Base-by-base conservation (phyloP, 2,888 invertebrate species). In the Caradrina clavipalpis region DNA sequence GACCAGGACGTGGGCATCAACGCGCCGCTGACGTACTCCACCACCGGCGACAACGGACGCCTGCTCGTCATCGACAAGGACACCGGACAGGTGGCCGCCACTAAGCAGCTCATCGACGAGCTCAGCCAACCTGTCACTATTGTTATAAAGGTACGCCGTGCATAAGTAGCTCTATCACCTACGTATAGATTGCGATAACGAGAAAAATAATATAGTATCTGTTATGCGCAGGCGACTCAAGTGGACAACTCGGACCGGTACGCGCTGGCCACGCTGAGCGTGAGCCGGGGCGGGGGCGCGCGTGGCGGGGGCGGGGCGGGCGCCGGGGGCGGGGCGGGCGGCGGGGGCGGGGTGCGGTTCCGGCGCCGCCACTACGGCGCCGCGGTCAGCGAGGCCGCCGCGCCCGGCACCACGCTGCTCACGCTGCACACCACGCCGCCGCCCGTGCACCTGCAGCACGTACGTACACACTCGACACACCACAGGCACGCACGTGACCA, bases 191-290 rank as follows among this genome's bases (percentile, higher is more conserved):
- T 8, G 35, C 8, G 35, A 8, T 39, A 39, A 39, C 11, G 13
- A 13, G 39, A 39, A 39, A 11, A 39, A 13, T 39, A 13, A 13
- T 39, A 39, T 11, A 13, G 39, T 39, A 10, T 39, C 26, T 10
- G 5, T 15, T n/a, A 26, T 2, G 22, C 26, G 1, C 93, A 98
- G 97, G 98, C 98, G 11, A 97, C 97, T 1, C 98, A 98, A 89
- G 96, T 97, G 73, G 98, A 99, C 93, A 99, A 99, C 96, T 96
- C 97, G 0, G 99, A 99, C 94, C 97, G 98, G 63, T 98, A 98
- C 91, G 98, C 99, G 0, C 95, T 99, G 72, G 97, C 98, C 1
- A 98, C 99, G 0, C 96, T 99, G 64, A 97, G 98, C 17, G 96
- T 98, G 96, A 97, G 92, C 94, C 97, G 55, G 15, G 5, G 45